Percentiles rank a stretch among this genome's conserved stretches.
Conservation (phyloP, 2,888 invertebrate species). For the Pheosia gnoma region DNA sequence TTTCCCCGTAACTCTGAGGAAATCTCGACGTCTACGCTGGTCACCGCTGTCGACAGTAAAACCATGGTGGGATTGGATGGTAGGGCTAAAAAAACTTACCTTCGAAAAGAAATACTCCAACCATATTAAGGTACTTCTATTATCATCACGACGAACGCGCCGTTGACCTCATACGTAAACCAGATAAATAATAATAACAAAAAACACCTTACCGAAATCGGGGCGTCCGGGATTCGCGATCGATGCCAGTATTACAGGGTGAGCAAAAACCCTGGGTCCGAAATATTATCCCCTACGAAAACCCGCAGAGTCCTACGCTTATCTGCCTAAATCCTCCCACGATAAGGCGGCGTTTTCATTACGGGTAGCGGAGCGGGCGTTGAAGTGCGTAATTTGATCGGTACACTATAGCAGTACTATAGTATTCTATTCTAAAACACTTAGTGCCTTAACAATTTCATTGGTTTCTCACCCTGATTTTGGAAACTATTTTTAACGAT, state of each 20-base stretch:
- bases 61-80: no score
- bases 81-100: no score
- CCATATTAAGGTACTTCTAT: neutral
- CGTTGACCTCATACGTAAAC: neutral
- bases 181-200: neutral
- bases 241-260: neutral
- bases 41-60: no score
- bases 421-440: no score
- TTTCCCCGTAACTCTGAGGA: no score
- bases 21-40: no score
- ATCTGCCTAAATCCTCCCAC: neutral
- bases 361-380: neutral
- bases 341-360: conserved; percentile 1
- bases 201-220: neutral
- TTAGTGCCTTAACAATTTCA: no score
- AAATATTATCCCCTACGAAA: neutral
- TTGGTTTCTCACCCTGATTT: no score
- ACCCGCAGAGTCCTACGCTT: conserved; percentile 1
- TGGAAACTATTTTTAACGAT: no score
- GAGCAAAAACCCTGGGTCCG: neutral
- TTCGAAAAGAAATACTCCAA: no score
- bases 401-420: neutral
- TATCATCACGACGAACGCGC: neutral
- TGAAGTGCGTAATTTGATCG: neutral
- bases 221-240: neutral